A percentile compares a stretch with the other conserved stretches of the same genome.
These are phyloP conservation scores for Phaonia tiefii DNA, from an alignment of 2,888 invertebrate genomes.

Conservation along the genomic window DNA sequence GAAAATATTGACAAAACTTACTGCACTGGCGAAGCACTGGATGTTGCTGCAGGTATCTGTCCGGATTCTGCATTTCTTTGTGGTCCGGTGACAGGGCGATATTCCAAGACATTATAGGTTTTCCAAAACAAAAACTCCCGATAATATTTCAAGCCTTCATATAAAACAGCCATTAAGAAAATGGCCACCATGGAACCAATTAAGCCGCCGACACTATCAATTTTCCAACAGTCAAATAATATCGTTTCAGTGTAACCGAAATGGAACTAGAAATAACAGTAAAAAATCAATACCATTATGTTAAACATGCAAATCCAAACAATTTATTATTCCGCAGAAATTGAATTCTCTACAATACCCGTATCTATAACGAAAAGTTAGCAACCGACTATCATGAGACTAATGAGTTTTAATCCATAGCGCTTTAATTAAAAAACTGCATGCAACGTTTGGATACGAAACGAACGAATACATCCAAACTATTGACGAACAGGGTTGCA, in stretches of 20 bases:
- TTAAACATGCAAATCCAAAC: too few relatives aligned
- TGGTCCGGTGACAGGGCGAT: conserved; percentile 91
- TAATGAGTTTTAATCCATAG: not conserved
- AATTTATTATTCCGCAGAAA: not conserved
- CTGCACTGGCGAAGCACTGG: conserved; percentile 85
- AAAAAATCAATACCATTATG: too few relatives aligned
- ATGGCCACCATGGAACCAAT: conserved; percentile 95
- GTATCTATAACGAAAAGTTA: too few relatives aligned
- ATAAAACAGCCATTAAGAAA: conserved; percentile 94
- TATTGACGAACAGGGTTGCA: too few relatives aligned
- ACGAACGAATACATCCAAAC: too few relatives aligned
- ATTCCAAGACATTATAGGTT: conserved; percentile 91
- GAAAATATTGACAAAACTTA: conserved; percentile 81
- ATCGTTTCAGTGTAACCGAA: conserved; percentile 88
- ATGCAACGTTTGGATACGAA: too few relatives aligned
- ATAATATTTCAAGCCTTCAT: conserved; percentile 91
- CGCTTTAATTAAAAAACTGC: too few relatives aligned
- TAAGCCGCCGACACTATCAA: conserved; percentile 87
- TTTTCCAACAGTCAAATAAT: conserved; percentile 91
- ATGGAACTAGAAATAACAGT: conserved; percentile 85
- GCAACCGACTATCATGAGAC: too few relatives aligned
- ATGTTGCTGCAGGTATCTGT: conserved; percentile 83
- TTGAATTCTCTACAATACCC: too few relatives aligned
- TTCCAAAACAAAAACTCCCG: conserved; percentile 92
- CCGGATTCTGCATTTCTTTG: conserved; percentile 79